These are phyloP conservation scores for Micronycteris hirsuta DNA, from an alignment of 2,113 vertebrate species.

Conservation along the genomic window DNA sequence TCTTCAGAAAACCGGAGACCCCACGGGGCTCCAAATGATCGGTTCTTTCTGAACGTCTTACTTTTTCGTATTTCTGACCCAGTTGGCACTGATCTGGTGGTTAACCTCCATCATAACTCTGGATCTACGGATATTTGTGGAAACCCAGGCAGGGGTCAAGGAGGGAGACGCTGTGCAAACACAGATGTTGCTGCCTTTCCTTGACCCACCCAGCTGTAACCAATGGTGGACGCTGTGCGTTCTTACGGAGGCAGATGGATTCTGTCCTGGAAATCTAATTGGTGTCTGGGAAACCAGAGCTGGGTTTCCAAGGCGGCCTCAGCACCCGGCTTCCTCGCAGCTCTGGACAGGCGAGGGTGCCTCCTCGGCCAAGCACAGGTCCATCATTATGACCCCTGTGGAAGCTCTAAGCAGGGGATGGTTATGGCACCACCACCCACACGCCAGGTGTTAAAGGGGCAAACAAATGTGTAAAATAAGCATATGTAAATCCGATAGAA, in stretches of 20 bases:
- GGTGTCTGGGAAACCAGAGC: conserved; percentile 31
- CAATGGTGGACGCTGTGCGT: neutral
- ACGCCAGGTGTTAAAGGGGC: neutral
- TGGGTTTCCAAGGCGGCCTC: neutral
- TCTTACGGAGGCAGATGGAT: neutral
- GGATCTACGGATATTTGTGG: neutral
- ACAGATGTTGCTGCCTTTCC: neutral
- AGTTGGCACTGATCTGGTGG: neutral
- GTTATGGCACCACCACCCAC: neutral
- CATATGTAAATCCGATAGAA: neutral
- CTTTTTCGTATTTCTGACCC: neutral
- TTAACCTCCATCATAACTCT: neutral
- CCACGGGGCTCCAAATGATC: neutral
- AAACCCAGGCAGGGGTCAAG: neutral
- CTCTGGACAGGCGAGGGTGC: neutral
- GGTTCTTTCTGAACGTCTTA: neutral
- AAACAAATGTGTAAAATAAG: neutral
- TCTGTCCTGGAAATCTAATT: conserved; percentile 42
- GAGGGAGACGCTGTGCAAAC: neutral
- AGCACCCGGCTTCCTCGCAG: neutral
- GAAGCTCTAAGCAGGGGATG: neutral
- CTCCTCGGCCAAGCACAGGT: neutral
- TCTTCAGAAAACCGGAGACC: neutral
- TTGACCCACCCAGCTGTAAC: neutral
- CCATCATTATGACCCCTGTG: neutral